A percentile compares a stretch with the other conserved stretches of the same genome.
These are phyloP conservation scores for Danio kyathit DNA, from an alignment of 2,797 vertebrate species.

Conservation along the genomic window DNA sequence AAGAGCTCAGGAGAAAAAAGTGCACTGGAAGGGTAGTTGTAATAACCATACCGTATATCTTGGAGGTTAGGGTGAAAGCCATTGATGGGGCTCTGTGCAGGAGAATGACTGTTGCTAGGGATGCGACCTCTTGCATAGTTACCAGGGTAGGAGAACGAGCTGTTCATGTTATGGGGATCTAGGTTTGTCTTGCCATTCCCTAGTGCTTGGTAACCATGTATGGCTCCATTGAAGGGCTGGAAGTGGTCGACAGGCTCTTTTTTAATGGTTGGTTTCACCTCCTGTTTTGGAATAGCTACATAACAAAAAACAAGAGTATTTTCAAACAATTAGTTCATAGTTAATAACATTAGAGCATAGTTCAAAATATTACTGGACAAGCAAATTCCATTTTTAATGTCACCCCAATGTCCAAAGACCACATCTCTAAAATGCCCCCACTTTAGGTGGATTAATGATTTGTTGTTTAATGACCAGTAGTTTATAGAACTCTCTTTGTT, in stretches of 20 bases:
- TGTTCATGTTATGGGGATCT: constrained; percentile 88
- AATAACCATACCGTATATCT: constrained; percentile 88
- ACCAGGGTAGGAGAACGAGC: constrained; percentile 90
- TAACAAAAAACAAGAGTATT: constrained; percentile 3
- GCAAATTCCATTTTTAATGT: not conserved
- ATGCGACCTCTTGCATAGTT: constrained; percentile 96
- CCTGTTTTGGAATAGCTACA: constrained; percentile 85
- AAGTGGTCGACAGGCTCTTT: constrained; percentile 82
- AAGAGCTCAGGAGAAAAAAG: constrained; percentile 90
- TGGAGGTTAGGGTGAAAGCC: constrained; percentile 92
- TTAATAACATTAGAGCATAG: not conserved
- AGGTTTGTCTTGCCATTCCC: constrained; percentile 85
- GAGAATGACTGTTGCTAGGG: constrained; percentile 81
- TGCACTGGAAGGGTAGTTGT: constrained; percentile 87
- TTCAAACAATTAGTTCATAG: too few species aligned
- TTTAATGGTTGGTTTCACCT: constrained; percentile 88
- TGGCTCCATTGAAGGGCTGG: constrained; percentile 88
- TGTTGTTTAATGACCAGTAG: not conserved
- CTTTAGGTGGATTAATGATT: not conserved
- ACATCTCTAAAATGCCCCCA: not conserved
- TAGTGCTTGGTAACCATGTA: constrained; percentile 90
- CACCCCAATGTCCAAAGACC: not conserved
- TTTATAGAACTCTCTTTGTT: not conserved
- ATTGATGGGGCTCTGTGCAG: constrained; percentile 82
- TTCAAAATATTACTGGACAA: not conserved